These are phyloP conservation scores for Arge pagana DNA, from an alignment of 2,888 invertebrate genomes.

Conservation along the genomic window DNA sequence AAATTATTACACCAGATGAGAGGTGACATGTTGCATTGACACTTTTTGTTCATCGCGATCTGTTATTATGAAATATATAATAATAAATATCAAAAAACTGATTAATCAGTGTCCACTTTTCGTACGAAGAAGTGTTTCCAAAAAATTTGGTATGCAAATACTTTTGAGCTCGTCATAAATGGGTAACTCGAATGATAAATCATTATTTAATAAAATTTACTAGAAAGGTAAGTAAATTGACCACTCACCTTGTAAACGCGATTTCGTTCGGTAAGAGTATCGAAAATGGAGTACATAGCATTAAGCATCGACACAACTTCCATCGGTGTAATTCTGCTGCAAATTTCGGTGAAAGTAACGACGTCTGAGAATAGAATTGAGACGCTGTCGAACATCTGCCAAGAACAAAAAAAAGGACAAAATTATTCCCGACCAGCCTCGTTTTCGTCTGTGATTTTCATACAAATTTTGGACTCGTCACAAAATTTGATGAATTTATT, in stretches of 20 bases:
- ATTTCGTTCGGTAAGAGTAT: conserved; percentile 89
- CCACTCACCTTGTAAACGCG: conserved; percentile 86
- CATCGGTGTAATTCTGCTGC: conserved; percentile 94
- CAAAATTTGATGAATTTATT: no score
- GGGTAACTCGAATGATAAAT: background rate
- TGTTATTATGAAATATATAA: no score
- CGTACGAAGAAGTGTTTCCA: no score
- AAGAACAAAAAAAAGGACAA: conserved; percentile 25
- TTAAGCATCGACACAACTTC: conserved; percentile 97
- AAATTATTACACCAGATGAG: no score
- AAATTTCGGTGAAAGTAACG: conserved; percentile 96
- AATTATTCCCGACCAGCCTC: no score
- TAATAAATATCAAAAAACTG: no score
- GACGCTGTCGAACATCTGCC: conserved; percentile 94
- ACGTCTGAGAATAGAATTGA: conserved; percentile 97
- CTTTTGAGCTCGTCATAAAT: background rate
- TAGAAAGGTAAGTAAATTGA: background rate
- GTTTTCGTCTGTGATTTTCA: no score
- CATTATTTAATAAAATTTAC: background rate
- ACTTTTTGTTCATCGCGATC: no score
- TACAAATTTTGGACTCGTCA: no score
- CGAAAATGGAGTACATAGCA: conserved; percentile 97
- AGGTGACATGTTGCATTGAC: no score
- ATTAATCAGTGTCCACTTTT: no score
- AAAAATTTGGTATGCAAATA: no score